Percentiles rank a stretch among this genome's conserved stretches.
phyloP scores from a whole-genome alignment of 2,113 vertebrate species.

The Periophthalmodon schlosseri region DNA sequence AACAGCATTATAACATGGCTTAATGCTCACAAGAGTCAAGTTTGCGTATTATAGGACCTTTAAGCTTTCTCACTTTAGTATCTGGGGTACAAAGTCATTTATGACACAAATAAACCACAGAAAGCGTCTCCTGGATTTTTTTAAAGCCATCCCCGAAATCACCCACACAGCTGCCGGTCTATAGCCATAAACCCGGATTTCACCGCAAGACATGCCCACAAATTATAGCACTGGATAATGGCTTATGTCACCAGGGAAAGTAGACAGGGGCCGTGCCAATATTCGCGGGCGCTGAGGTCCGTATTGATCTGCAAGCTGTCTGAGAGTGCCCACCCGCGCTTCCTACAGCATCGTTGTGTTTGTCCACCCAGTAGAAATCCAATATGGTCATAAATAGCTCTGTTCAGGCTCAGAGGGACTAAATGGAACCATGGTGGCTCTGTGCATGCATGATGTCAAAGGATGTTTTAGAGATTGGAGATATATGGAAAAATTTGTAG shows the following conservation, averaged over 20 bases:
- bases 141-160: not conserved
- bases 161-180: conserved; percentile 3
- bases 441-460: conserved; percentile 15
- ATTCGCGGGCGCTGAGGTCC: conserved; percentile 43
- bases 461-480: not conserved
- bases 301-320: conserved; percentile 67
- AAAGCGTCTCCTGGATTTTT: not conserved
- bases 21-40: too few species aligned
- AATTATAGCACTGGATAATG: conserved; percentile 37
- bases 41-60: too few species aligned
- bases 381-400: conserved; percentile 71
- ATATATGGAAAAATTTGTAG: too few species aligned
- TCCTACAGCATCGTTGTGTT: conserved; percentile 53
- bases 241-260: conserved; percentile 35
- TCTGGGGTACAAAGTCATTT: not conserved
- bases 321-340: conserved; percentile 62
- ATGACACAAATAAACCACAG: conserved; percentile 5
- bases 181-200: conserved; percentile 14
- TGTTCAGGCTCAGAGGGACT: conserved; percentile 46
- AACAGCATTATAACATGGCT: too few species aligned
- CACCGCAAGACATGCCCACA: conserved; percentile 9
- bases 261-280: conserved; percentile 48
- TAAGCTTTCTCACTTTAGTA: not conserved
- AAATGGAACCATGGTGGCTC: conserved; percentile 23
- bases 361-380: conserved; percentile 65